Base-by-base conservation (phyloP, 2,888 invertebrate species). In the Rugalucina vietnamica region DNA sequence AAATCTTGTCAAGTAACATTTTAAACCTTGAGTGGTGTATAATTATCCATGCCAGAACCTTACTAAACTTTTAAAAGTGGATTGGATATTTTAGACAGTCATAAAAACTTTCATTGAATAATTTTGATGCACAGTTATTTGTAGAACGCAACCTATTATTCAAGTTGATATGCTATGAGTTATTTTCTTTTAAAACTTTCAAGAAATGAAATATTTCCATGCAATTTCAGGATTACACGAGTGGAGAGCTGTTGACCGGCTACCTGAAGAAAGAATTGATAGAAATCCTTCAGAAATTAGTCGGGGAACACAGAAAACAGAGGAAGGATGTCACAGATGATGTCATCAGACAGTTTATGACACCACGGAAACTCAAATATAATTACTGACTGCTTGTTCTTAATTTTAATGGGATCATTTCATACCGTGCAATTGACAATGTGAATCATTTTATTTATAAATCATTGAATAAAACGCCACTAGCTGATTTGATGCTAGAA, bases 181-280 rank as follows among this genome's bases (percentile, higher is more conserved):
- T n/a, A n/a, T n/a, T n/a, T n/a, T n/a, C n/a, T n/a, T n/a, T n/a
- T n/a, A n/a, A n/a, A n/a, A n/a, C n/a, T n/a, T n/a, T n/a, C n/a
- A n/a, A n/a, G n/a, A n/a, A n/a, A 49, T 49, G 50, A 14, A 14
- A 49, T 49, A n/a, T 49, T n/a, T 49, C 50, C 50, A 18, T 14
- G 14, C 14, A 18, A 29, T 93, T 95, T 14, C 92, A 97, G 96
- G 96, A 97, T 84, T 99, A 99, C 94, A 96, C 97, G 72, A 97
- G 97, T 88, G 99, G 99, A 1, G 96, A 97, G 92, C 95, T 99
- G 95, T 95, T 99, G 49, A 99, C 99, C 0, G 99, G 99, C 0
- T 98, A 99, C 95, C 96, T 99, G 81, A 99, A 99, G 95, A 98
- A 98, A 93, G 96, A 98, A 89, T 96, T 99, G 5, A 98, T 99